These are phyloP conservation scores for Ptilorrhoa leucosticta DNA, from an alignment of 2,113 vertebrate genomes.

Conservation along the genomic window DNA sequence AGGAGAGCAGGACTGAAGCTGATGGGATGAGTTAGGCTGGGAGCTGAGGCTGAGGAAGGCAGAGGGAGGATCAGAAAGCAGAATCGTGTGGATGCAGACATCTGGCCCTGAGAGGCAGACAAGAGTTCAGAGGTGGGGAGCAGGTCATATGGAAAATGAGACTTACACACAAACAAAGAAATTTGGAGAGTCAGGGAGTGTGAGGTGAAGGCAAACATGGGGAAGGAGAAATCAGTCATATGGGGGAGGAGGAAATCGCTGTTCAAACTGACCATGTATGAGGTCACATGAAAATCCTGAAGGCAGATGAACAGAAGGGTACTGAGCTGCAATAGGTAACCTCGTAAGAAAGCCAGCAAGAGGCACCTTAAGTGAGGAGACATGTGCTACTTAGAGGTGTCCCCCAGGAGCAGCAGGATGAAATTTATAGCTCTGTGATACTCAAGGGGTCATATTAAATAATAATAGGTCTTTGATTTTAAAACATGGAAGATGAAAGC, in stretches of 20 bases:
- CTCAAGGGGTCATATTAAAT: background rate
- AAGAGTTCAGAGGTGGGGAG: background rate
- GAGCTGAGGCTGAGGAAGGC: background rate
- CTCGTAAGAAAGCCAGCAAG: background rate
- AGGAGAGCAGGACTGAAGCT: background rate
- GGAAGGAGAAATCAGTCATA: background rate
- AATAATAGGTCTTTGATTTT: background rate
- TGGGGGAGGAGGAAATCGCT: rapidly evolving
- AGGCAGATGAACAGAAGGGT: background rate
- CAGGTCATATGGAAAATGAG: background rate
- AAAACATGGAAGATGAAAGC: background rate
- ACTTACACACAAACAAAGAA: background rate
- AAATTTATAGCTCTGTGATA: background rate
- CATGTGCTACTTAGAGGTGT: background rate
- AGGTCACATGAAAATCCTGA: background rate
- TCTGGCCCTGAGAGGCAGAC: background rate
- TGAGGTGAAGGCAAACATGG: background rate
- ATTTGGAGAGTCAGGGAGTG: background rate
- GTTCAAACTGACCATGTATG: background rate
- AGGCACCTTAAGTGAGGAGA: background rate
- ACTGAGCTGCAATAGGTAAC: background rate
- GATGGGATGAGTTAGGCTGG: background rate
- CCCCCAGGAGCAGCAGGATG: background rate
- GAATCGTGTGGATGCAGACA: rapidly evolving
- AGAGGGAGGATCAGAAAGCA: background rate